These are phyloP conservation scores for Neoitamus cyanurus DNA, from an alignment of 2,888 invertebrate genomes.

Conservation along the genomic window DNA sequence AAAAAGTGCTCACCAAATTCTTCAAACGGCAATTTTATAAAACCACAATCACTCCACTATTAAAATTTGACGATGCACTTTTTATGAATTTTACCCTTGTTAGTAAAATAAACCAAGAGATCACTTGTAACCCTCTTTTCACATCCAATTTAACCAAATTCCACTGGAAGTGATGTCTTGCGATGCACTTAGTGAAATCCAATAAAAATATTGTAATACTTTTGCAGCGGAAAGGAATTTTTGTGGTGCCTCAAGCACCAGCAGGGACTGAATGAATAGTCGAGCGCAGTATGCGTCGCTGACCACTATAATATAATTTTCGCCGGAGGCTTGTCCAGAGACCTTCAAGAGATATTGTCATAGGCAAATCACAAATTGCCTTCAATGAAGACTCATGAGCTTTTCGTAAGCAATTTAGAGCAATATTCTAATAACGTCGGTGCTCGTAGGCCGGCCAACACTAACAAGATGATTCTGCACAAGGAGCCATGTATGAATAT, in stretches of 20 bases:
- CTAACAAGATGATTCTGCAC: not conserved
- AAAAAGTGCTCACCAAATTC: not conserved
- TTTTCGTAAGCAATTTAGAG: slow-evolving; percentile 41
- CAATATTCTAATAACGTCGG: slow-evolving; percentile 19
- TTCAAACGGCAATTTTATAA: too few species aligned
- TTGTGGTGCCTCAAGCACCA: slow-evolving; percentile 22
- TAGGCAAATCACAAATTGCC: slow-evolving; percentile 38
- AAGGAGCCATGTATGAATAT: slow-evolving; percentile 11
- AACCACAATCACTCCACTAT: not conserved
- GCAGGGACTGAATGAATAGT: not conserved
- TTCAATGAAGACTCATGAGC: slow-evolving; percentile 41
- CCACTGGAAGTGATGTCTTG: not conserved
- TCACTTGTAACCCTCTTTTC: not conserved
- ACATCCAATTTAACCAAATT: not conserved
- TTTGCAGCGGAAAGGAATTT: not conserved
- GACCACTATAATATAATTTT: not conserved
- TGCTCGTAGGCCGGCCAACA: not conserved
- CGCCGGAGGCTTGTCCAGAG: slow-evolving; percentile 31
- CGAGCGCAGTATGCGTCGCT: not conserved
- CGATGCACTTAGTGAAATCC: not conserved
- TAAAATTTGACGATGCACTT: too few species aligned
- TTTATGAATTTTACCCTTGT: not conserved
- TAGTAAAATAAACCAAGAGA: not conserved
- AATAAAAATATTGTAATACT: not conserved
- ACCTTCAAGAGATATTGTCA: slow-evolving; percentile 32